These are phyloP conservation scores for Neolamprologus sp. DNA, from an alignment of 2,113 vertebrate species.

Conservation along the genomic window DNA sequence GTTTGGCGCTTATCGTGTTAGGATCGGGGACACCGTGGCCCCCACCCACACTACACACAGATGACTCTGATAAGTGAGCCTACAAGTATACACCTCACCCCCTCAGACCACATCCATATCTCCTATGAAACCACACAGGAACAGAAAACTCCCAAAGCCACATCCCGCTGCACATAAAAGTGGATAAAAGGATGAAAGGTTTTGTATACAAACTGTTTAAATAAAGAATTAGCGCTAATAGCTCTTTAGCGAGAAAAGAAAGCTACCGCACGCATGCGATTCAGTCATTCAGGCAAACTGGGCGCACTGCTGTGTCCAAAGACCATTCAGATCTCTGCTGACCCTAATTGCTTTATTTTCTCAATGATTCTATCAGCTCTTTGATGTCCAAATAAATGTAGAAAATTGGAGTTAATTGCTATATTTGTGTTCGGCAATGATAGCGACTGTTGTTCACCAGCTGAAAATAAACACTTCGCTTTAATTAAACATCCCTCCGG, in stretches of 20 bases:
- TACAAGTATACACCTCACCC: conserved; percentile 33
- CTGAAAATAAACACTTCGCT: conserved; percentile 69
- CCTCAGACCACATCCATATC: conserved; percentile 50
- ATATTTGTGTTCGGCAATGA: conserved; percentile 72
- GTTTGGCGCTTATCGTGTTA: conserved; percentile 52
- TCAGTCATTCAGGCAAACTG: conserved; percentile 59
- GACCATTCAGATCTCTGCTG: conserved; percentile 65
- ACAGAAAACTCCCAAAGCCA: conserved; percentile 66
- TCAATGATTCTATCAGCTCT: conserved; percentile 67
- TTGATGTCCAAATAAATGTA: conserved; percentile 75
- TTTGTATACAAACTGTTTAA: conserved; percentile 77
- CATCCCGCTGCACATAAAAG: conserved; percentile 67
- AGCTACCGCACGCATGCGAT: conserved; percentile 69
- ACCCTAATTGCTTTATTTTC: conserved; percentile 74
- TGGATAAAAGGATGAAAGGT: conserved; percentile 76
- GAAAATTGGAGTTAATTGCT: conserved; percentile 76
- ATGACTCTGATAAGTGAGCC: conserved; percentile 62
- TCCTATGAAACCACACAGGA: conserved; percentile 58
- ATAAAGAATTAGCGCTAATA: conserved; percentile 77
- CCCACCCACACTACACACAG: conserved; percentile 70
- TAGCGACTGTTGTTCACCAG: conserved; percentile 60
- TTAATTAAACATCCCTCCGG: conserved; percentile 70
- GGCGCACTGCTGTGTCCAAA: conserved; percentile 54
- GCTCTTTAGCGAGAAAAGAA: conserved; percentile 72
- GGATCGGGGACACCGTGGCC: conserved; percentile 55